Base-by-base conservation (phyloP, 2,113 vertebrate species). In the Sakesphorus luctuosus region DNA sequence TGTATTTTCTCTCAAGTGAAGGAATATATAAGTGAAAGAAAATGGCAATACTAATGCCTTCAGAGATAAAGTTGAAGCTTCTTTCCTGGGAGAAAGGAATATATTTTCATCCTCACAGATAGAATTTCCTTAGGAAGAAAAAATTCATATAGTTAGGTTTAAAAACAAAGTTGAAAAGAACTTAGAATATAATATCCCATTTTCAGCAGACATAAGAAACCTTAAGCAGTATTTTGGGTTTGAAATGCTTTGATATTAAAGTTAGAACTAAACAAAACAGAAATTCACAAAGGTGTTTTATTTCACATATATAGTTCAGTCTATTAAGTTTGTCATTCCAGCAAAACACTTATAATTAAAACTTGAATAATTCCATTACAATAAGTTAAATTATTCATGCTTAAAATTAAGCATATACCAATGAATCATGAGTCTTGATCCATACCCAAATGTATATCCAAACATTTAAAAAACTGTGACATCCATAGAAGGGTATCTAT, bases 1-100 rank as follows among this genome's bases (percentile, higher is more conserved):
- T 87, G 55, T 83, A 87, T 96, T 96, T 96, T 91, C 82, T 91
- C 87, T 80, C 72, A 47, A 95, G 87, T 93, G 82, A 87, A 50
- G 43, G 63, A 93, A 91, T 85, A 83, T 29, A 3, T 84, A 87
- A 77, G 49, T 71, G 56, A 84, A 77, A 84, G 26, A 84, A 77
- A 9, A 77, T 50, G 72, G 72, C 18, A 85, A 87, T 49, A 55
- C 26, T 90, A 83, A 18, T 74, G 74, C 66, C 78, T 80, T 71
- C 55, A 90, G 81, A 91, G 38, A 87, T 50, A 72, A 81, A 79
- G 44, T 65, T 18, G 49, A 83, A 35, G 23, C 4, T 69, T 92
- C 17, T 75, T 85, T 87, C 58, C 66, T 56, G 9, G 29, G 61
- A 94, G 53, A 89, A 93, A 85, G 12, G 49, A 91, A 82, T 84